Base-by-base conservation (phyloP, 2,113 vertebrate genomes). In the Penelope pileata region DNA sequence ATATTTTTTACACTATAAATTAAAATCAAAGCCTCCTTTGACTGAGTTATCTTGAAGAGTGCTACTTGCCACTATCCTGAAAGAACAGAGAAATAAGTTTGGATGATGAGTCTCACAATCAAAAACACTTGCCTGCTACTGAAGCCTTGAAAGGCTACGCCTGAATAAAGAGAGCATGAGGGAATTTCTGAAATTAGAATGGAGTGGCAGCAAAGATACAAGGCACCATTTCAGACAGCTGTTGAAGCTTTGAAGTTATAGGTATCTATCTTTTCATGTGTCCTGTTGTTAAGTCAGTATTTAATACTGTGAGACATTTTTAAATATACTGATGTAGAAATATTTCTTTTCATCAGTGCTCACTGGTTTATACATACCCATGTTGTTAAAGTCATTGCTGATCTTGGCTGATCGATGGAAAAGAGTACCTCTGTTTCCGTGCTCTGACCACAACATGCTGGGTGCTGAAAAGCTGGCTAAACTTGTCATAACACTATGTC, bases 1-100 rank as follows among this genome's bases (percentile, higher is more conserved):
- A 24, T 34, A 54, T 76, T 70, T 81, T 93, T 93, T 75, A 86
- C 84, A 66, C 80, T 80, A 83, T 95, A 97, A 93, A 82, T 68
- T 63, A 88, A 96, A 91, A 77, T 51, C 66, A 78, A 95, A 95
- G 11, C 23, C 54, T 80, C 54, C 83, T 96, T 68, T 73, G 72
- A 40, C 56, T 54, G 36, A 93, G 40, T 32, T 96, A n/a, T 70
- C 77, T 56, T 90, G 62, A 92, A 89, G 78, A 43, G 17, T 53
- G 51, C 23, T 85, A 48, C 16, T 82, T 66, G 38, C 16, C 12
- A 6, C n/a, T 59, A 8, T 30, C 12, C 36, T 63, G 17, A 53
- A 86, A 66, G 54, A 90, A 76, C 1, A 73, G 23, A 77, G 12
- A 45, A 26, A 42, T 21, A 58, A 59, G 68, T 91, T 47, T 69